Conservation (phyloP, 2,113 vertebrate species). For the Dipodomys merriami region DNA sequence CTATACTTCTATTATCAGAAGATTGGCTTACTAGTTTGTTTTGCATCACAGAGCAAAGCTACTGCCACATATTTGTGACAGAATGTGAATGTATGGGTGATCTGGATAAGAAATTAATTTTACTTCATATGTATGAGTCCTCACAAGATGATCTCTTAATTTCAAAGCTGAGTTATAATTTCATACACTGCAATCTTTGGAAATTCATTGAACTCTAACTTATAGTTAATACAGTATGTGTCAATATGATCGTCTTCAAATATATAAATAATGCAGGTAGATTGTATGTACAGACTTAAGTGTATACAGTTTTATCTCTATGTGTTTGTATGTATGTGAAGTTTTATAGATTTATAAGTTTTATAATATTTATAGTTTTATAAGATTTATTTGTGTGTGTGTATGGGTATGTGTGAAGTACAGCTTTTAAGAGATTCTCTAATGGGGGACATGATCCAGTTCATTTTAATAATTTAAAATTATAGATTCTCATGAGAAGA, state of each 20-base stretch:
- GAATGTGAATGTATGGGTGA: not conserved
- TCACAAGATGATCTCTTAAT: not conserved
- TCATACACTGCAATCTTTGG: not conserved
- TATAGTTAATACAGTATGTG: not conserved
- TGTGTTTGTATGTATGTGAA: not conserved
- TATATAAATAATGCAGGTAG: not conserved
- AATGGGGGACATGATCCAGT: not conserved
- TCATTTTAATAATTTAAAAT: not conserved
- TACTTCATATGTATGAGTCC: not conserved
- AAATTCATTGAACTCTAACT: not conserved
- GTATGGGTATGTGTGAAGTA: too few relatives aligned
- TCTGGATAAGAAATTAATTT: not conserved
- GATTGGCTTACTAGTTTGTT: not conserved
- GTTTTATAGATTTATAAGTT: not conserved
- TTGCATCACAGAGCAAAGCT: not conserved
- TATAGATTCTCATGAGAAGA: not conserved
- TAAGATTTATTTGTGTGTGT: too few relatives aligned
- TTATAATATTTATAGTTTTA: too few relatives aligned
- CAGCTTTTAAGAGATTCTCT: not conserved
- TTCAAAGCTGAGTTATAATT: not conserved
- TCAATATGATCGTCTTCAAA: not conserved
- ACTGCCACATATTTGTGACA: not conserved
- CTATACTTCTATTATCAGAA: slow-evolving; percentile 27
- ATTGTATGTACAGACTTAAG: not conserved
- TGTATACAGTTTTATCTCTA: not conserved